Evolutionary conservation across 2,888 invertebrate genomes (phyloP), one percentile per base, ranked within the genome.

Genomic region (Hemistola chrysoprasaria): DNA sequence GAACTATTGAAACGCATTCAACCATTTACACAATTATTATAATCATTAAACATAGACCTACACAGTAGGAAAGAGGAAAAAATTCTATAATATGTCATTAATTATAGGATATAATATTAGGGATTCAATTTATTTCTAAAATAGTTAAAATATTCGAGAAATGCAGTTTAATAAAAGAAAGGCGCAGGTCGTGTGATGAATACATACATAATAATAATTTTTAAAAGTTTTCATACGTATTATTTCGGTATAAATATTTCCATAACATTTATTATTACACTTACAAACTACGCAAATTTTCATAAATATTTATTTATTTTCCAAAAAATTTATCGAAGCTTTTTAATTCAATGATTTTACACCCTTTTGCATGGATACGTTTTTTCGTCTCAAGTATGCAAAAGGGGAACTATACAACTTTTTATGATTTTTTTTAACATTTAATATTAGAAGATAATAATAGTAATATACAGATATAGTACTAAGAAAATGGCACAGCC

Each of bases 401-500:
- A 30, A 38, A 47, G 55, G 45, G 16, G 16, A 3, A 16, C 16
- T 16, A 16, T 16, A 16, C 16, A 16, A 16, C 4, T 47, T 36
- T 50, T 47, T 42, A 50, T 53, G 52, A 44, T 47, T 46, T 51
- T 45, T 57, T 57, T 52, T 47, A 34, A 52, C 57, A 59, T 58
- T n/a, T 62, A 59, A 51, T 45, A 50, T 63, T 62, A 65, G 49
- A 56, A 60, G 65, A 61, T 66, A 66, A 48, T 16, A 16, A 16
- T 16, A 16, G 56, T 67, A 56, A 58, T 64, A 62, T 68, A 68
- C 62, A 74, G 58, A 65, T 71, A 74, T 50, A n/a, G n/a, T n/a
- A 62, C 68, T 72, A 75, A 36, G 65, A 77, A 66, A 55, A 76
- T 72, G 78, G 78, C 81, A 77, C 77, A 62, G 75, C 80, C 81